Percentiles rank a stretch among this genome's conserved stretches.
Conservation (phyloP, 2,797 vertebrate species). For the Peromyscus melanophrys region DNA sequence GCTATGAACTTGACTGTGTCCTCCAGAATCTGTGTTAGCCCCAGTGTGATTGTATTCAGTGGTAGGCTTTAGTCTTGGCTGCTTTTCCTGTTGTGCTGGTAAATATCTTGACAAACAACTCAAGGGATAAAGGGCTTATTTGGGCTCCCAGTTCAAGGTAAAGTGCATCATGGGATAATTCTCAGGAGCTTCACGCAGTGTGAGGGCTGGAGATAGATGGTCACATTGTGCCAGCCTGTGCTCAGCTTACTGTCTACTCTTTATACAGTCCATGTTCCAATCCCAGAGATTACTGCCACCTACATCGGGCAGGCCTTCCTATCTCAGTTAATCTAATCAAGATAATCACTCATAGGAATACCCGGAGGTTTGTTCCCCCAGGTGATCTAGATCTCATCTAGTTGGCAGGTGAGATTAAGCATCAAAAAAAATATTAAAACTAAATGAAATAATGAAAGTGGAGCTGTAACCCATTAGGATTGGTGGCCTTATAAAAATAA, state of each 20-base stretch:
- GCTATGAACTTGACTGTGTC: background rate
- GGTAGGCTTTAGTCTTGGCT: background rate
- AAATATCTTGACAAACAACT: background rate
- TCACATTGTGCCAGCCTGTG: no score
- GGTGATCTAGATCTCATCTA: background rate
- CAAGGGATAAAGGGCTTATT: background rate
- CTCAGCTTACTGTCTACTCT: background rate
- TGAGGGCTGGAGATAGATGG: background rate
- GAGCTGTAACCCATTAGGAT: background rate
- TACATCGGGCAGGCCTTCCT: background rate
- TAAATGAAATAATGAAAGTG: background rate
- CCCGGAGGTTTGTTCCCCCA: no score
- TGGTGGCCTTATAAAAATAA: background rate
- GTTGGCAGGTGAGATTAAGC: background rate
- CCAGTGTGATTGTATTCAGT: background rate
- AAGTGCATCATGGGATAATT: background rate
- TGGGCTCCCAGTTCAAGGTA: background rate
- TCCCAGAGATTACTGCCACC: background rate
- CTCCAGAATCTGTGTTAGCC: background rate
- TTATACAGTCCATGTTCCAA: background rate
- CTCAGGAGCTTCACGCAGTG: background rate
- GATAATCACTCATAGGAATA: background rate
- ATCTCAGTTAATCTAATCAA: background rate
- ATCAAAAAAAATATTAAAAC: background rate
- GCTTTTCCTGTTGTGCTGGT: background rate